A percentile compares a stretch with the other conserved stretches of the same genome.
Conservation (phyloP, 2,888 invertebrate genomes). For the Dasysyrphus tricinctus region DNA sequence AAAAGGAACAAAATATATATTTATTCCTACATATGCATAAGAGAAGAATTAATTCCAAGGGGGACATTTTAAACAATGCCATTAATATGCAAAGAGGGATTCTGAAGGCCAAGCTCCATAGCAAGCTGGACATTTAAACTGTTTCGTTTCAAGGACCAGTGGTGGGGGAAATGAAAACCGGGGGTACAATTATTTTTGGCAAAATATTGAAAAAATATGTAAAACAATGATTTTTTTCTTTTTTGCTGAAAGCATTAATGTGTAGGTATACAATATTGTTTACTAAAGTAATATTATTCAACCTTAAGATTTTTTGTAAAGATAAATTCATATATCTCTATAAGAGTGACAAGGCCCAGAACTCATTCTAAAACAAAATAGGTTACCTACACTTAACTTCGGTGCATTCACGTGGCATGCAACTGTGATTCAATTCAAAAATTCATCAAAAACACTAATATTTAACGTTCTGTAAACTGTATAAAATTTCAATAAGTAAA, state of each 20-base stretch:
- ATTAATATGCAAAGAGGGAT: constrained; percentile 34
- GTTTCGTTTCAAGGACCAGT: constrained; percentile 7
- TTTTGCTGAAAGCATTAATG: constrained; percentile 3
- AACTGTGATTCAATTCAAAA: no score
- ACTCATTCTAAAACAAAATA: no score
- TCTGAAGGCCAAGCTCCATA: constrained; percentile 26
- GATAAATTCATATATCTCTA: no score
- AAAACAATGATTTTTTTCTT: background rate
- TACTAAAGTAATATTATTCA: background rate
- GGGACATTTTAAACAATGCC: constrained; percentile 37
- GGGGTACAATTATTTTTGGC: constrained; percentile 6
- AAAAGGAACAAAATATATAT: background rate
- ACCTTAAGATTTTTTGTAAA: background rate
- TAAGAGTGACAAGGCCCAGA: no score
- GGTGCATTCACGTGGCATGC: no score
- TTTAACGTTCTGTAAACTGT: no score
- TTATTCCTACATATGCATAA: background rate
- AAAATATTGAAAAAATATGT: constrained; percentile 28
- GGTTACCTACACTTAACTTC: no score
- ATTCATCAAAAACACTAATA: no score
- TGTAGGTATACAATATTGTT: background rate
- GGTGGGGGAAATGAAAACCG: background rate
- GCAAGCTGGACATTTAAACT: constrained; percentile 31
- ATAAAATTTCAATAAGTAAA: no score
- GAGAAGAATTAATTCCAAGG: constrained; percentile 37